Evolutionary conservation across 2,888 invertebrate genomes (phyloP), one percentile per base, ranked within the genome.

Genomic region (Hypolimnas misippus): DNA sequence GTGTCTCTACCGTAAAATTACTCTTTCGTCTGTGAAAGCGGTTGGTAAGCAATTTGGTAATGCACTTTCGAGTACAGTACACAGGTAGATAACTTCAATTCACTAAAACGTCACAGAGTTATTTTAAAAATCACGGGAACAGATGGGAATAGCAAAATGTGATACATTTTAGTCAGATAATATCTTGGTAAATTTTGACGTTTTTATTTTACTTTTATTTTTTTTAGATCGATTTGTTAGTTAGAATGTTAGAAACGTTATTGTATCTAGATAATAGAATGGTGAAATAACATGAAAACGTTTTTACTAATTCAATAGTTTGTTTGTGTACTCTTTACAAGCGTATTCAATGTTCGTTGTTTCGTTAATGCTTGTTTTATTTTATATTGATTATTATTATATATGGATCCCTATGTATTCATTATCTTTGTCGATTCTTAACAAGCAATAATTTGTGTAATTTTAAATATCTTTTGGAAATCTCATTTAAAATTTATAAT

Each of bases 1-100:
- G 70, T 73, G 74, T 78, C 79, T 77, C 76, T 81, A 75, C 70
- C 70, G 74, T 71, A 74, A 77, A 78, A 78, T 79, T 77, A 80
- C 76, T 77, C 71, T 70, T 72, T 68, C 67, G 68, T 70, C 66
- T 68, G 67, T 76, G 74, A 79, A 80, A 82, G 79, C 75, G 75
- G 76, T 72, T 76, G 79, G 82, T 78, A 75, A 83, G 83, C 83
- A 85, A 87, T 86, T 86, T 81, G 73, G 81, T 86, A 88, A 87
- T 87, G 84, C 84, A 84, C 78, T 86, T 86, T 83, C 82, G 80
- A 81, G 10, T n/a, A 29, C 4, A 14, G 10, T 38, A 35, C 25
- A 40, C 40, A 31, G 42, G 40, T 50, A 31, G 42, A 21, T 50
- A 29, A 19, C n/a, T 49, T 14, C 49, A 49, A 49, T 49, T 49